Percentiles rank a stretch among this genome's conserved stretches.
Conservation (phyloP, 2,113 vertebrate genomes). For the Peromyscus leucopus region DNA sequence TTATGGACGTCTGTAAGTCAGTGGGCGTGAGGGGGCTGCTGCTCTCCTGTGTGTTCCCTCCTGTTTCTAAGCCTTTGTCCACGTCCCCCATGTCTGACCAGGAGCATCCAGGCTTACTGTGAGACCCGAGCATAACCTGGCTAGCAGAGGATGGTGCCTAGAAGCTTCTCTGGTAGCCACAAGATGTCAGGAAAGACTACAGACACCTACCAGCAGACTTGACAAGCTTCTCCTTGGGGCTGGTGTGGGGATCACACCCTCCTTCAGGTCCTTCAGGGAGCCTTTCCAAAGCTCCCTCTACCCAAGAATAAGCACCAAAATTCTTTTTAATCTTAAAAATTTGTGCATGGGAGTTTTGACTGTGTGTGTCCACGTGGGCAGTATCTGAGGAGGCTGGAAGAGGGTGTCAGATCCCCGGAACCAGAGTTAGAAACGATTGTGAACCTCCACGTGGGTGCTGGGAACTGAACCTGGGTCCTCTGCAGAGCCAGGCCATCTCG, state of each 20-base stretch:
- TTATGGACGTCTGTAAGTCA: conserved; percentile 28
- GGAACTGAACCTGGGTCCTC: neutral
- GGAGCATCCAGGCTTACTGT: neutral
- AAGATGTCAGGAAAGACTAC: neutral
- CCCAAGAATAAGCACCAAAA: neutral
- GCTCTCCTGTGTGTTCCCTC: conserved; percentile 21
- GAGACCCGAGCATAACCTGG: neutral
- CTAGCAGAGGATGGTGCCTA: conserved; percentile 13
- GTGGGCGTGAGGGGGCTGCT: neutral
- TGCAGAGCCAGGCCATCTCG: neutral
- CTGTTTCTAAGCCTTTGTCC: neutral
- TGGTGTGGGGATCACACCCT: neutral
- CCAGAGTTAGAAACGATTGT: neutral
- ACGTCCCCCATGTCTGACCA: neutral
- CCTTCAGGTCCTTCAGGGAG: neutral
- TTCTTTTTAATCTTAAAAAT: neutral
- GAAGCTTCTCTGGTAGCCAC: conserved; percentile 9
- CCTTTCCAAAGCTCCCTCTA: conserved; percentile 20
- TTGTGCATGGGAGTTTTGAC: neutral
- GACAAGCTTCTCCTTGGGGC: neutral
- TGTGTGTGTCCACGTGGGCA: neutral
- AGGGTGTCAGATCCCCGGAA: neutral
- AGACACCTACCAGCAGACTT: neutral
- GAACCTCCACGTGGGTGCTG: neutral
- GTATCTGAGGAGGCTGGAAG: neutral